These are phyloP conservation scores for Pyrgilauda ruficollis DNA, from an alignment of 2,113 vertebrate genomes.

Conservation along the genomic window DNA sequence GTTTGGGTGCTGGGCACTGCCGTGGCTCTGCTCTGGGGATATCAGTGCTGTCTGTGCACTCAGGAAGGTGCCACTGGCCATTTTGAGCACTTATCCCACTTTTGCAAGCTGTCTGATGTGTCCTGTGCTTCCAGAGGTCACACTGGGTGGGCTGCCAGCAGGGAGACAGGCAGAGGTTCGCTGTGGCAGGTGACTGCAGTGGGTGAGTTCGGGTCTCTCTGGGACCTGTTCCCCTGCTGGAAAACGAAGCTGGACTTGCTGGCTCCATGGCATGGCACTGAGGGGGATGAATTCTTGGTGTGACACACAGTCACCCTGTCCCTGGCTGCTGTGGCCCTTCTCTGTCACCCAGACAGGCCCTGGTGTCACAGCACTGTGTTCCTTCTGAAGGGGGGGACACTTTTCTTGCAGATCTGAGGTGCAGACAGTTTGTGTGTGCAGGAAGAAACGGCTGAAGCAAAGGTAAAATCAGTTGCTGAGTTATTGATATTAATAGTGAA, in stretches of 20 bases:
- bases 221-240: neutral
- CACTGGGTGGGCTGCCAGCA: neutral
- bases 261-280: accelerated
- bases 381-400: neutral
- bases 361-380: neutral
- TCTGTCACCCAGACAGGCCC: neutral
- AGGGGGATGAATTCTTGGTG: neutral
- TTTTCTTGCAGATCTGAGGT: neutral
- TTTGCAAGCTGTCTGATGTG: neutral
- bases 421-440: neutral
- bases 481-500: neutral
- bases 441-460: neutral
- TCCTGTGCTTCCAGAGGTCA: neutral
- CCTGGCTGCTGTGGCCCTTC: neutral
- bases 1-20: neutral
- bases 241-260: neutral
- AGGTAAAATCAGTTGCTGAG: neutral
- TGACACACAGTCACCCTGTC: accelerated
- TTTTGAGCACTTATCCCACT: neutral
- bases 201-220: neutral
- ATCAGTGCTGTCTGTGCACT: neutral
- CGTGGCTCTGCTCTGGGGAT: neutral
- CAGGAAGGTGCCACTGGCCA: neutral
- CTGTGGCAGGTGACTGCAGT: neutral
- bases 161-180: neutral